Conservation (phyloP, 2,113 vertebrate species). For the Solenodon paradoxus region DNA sequence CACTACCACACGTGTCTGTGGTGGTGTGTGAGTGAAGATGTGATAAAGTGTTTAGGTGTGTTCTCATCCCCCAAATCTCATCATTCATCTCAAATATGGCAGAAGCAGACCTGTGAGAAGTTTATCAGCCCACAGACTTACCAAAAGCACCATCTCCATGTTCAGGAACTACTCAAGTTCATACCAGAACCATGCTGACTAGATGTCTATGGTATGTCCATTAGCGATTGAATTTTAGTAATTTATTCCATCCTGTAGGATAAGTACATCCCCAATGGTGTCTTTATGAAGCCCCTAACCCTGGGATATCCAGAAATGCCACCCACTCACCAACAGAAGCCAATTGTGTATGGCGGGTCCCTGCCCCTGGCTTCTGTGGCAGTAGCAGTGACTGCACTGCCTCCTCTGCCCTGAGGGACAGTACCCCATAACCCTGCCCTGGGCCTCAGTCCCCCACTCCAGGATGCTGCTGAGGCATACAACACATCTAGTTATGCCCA, state of each 20-base stretch:
- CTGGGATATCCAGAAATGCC: no score
- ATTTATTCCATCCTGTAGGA: background rate
- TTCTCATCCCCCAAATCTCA: background rate
- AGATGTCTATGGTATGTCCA: background rate
- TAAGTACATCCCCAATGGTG: background rate
- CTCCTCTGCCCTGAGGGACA: no score
- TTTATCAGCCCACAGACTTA: background rate
- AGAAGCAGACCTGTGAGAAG: background rate
- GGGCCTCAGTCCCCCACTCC: no score
- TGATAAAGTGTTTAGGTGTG: background rate
- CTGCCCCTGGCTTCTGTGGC: no score
- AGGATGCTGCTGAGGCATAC: no score
- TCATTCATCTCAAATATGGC: background rate
- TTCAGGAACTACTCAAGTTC: background rate
- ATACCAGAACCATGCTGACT: background rate
- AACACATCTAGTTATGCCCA: no score
- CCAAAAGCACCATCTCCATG: no score
- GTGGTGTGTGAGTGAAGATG: background rate
- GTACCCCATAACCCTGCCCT: no score
- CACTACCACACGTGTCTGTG: background rate
- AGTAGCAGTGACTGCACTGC: no score
- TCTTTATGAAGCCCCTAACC: background rate
- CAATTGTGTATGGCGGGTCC: no score
- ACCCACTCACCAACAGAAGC: no score
- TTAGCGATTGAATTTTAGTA: background rate